A percentile compares a stretch with the other conserved stretches of the same genome.
Conservation (phyloP, 1,140 invertebrate species). For the Drosophila cardini region DNA sequence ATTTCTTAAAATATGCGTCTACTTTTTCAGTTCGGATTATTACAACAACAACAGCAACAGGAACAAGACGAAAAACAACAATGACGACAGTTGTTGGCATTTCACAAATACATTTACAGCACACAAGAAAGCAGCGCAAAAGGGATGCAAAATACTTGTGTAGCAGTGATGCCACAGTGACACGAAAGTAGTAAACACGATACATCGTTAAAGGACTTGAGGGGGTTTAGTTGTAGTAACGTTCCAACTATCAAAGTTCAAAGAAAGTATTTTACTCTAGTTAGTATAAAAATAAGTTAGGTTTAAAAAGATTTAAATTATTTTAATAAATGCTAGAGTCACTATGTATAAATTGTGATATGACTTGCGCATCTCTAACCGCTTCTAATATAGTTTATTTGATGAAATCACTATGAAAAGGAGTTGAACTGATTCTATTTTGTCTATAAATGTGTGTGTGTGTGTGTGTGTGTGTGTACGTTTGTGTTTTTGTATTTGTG, state of each 20-base stretch:
- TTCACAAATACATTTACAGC: conserved; percentile 41
- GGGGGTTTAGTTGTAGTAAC: background rate
- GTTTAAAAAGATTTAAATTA: background rate
- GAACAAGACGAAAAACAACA: conserved; percentile 29
- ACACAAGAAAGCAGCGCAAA: conserved; percentile 51
- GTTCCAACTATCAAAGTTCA: background rate
- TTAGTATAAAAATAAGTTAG: no score
- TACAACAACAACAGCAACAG: conserved; percentile 60
- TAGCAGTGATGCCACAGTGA: conserved; percentile 49
- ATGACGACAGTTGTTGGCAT: conserved; percentile 46
- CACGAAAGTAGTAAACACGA: background rate
- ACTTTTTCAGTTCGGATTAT: conserved; percentile 82
- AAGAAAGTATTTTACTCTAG: no score
- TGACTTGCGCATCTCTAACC: conserved; percentile 26
- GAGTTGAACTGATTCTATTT: conserved; percentile 65
- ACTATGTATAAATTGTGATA: background rate
- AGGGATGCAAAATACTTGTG: conserved; percentile 68
- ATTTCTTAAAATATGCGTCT: conserved; percentile 83
- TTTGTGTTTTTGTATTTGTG: conserved; percentile 22
- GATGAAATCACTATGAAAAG: conserved; percentile 65
- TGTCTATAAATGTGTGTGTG: conserved; percentile 4
- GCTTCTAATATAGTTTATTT: conserved; percentile 31
- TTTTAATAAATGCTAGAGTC: background rate
- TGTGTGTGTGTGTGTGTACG: conserved; percentile 8
- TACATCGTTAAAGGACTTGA: background rate